Conservation (phyloP, 2,888 invertebrate species). For the Bursaphelenchus okinawaensis region DNA sequence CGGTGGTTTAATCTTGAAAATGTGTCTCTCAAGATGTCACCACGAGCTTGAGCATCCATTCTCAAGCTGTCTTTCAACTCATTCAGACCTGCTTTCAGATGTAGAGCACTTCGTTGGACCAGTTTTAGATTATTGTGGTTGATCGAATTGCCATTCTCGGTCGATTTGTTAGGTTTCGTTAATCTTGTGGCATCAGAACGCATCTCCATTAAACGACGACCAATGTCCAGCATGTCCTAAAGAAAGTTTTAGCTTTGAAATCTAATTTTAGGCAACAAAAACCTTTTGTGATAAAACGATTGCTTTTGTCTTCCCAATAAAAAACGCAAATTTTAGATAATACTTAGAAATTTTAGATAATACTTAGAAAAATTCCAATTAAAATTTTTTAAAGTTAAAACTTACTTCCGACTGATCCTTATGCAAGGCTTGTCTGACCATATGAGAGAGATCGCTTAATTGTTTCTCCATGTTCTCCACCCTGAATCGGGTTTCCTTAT, state of each 20-base stretch:
- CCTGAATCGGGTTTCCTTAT: conserved; percentile 71
- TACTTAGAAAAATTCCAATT: neutral
- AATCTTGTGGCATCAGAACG: conserved; percentile 22
- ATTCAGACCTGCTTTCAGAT: neutral
- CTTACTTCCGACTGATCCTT: conserved; percentile 1
- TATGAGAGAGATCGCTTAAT: conserved; percentile 39
- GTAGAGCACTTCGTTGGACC: conserved; percentile 8
- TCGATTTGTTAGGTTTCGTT: neutral
- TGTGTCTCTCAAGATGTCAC: conserved; percentile 84
- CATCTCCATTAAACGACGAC: conserved; percentile 42
- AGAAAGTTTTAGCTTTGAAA: too few species aligned
- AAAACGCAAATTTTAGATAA: too few species aligned
- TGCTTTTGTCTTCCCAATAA: too few species aligned
- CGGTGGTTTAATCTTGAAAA: conserved; percentile 67
- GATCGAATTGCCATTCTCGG: neutral
- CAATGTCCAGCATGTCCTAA: conserved; percentile 47
- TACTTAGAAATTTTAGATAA: too few species aligned
- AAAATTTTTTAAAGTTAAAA: neutral
- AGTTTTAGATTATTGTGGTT: conserved; percentile 5
- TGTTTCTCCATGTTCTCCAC: conserved; percentile 57
- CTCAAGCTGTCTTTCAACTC: conserved; percentile 20
- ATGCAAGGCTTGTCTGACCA: conserved; percentile 48
- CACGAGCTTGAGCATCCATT: conserved; percentile 82
- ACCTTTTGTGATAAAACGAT: too few species aligned
- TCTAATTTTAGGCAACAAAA: too few species aligned